Base-by-base conservation (phyloP, 1,140 invertebrate species). In the Drosophila seguyi region DNA sequence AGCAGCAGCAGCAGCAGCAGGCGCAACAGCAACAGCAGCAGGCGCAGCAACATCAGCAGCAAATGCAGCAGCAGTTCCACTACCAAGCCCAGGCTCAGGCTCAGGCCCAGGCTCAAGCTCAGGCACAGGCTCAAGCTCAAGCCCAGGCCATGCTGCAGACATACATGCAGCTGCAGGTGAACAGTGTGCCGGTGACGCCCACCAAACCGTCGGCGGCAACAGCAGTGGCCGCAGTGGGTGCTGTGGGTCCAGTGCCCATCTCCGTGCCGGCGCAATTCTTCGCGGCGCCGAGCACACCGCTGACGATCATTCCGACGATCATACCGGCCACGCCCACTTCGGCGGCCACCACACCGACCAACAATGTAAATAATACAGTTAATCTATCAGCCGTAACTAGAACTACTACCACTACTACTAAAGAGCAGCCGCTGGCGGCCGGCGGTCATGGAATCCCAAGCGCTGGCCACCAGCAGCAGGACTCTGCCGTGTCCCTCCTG, bases 301-400 rank as follows among this genome's bases (percentile, higher is more conserved):
- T 91, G 18, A 91, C 91, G 31, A 88, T 92, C 38, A 91, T 92
- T 63, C 84, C 90, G 69, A 63, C 87, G 65, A 75, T 88, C 29
- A 85, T 84, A 50, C 81, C 84, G 56, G 83, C 91, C 50, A 88
- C 88, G 45, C 78, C 90, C 65, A 88, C 90, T 27, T 81, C 91
- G 44, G 80, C 91, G 76, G 76, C 90, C 55, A 91, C 84, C 45
- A 92, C 91, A 69, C 90, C 91, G 79, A 86, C 77, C 83, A 88
- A 83, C 81, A 91, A 91, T 85, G 78, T 85, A 83, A 91, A 91
- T 86, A 92, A 91, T 83, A 91, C 86, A 91, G 88, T 91, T 90
- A 92, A 90, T 92, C 79, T 91, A 92, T 86, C 79, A 90, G 87
- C 90, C 79, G 79, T 91, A 91, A 90, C 76, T 91, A 92, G 83